Evolutionary conservation across 1,140 invertebrate genomes (phyloP), one percentile per base, ranked within the genome.

Genomic region (Eumaeus atala): DNA sequence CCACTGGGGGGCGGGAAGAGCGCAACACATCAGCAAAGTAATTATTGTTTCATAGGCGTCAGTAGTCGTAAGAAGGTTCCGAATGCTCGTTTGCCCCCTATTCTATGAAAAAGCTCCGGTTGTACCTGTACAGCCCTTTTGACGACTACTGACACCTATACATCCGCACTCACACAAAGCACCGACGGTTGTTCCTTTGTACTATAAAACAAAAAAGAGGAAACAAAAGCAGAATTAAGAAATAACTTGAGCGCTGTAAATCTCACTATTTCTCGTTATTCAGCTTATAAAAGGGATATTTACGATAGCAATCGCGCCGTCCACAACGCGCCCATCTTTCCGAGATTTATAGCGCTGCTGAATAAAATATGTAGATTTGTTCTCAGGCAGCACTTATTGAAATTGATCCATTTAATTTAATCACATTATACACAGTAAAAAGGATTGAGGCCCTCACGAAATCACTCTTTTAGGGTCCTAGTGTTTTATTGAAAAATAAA

Each of bases 281-380:
- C 40, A 8, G 40, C 40, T 44, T 44, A 49, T 56, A 51, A 44
- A 61, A 61, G 53, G 66, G 64, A 76, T 74, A 74, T 77, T 74
- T 79, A 79, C 72, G 72, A 69, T 65, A 66, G 71, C 76, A 79
- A 79, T 79, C 67, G 63, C 64, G 64, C 71, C 63, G 62, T 53
- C 58, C 58, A 62, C 57, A 54, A 61, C 61, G 58, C 58, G 59
- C 64, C 62, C 67, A 57, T 65, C 58, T 61, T 62, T 59, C 52
- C 54, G 61, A 65, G 65, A 81, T 84, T 84, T 82, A 84, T 71
- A 65, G 75, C 71, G 64, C 66, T 54, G 49, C 50, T 61, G 64
- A 77, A 77, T 79, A 83, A 82, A 80, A 80, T 80, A 80, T 82
- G 78, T 74, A 82, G 69, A 82, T 82, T 77, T 70, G 68, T 72